These are phyloP conservation scores for Xylota sylvarum DNA, from an alignment of 2,888 invertebrate genomes.

Conservation along the genomic window DNA sequence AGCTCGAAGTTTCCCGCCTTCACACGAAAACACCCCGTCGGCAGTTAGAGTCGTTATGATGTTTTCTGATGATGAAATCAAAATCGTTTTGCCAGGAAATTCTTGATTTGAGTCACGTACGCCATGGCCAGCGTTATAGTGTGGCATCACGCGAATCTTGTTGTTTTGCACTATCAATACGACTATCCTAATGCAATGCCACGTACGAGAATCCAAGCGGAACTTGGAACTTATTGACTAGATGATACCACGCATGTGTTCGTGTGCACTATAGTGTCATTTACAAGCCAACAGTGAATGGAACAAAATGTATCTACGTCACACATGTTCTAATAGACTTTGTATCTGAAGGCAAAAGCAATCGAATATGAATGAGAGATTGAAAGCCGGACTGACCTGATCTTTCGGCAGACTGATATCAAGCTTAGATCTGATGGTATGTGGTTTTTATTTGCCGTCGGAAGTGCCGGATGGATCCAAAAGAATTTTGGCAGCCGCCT, in stretches of 20 bases:
- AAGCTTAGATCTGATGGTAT: not conserved
- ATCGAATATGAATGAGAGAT: not conserved
- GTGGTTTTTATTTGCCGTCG: not conserved
- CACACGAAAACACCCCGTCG: not conserved
- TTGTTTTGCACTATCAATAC: not conserved
- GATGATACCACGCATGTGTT: not conserved
- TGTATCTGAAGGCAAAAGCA: not conserved
- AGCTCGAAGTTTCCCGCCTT: not conserved
- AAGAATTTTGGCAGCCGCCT: slow-evolving; percentile 3
- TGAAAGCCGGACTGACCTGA: slow-evolving; percentile 14
- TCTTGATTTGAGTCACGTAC: slow-evolving; percentile 62
- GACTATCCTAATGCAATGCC: slow-evolving; percentile 6
- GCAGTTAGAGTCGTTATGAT: slow-evolving; percentile 8
- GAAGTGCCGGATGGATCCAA: slow-evolving; percentile 2
- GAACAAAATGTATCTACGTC: not conserved
- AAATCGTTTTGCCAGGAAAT: slow-evolving; percentile 19
- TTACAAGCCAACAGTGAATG: not conserved
- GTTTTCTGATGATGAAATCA: slow-evolving; percentile 31
- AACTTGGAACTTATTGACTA: slow-evolving; percentile 14
- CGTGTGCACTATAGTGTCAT: not conserved
- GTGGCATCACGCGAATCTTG: slow-evolving; percentile 29
- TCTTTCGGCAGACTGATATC: slow-evolving; percentile 1
- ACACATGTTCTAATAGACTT: not conserved
- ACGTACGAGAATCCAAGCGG: slow-evolving; percentile 24
- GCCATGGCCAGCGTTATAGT: slow-evolving; percentile 20